Evolutionary conservation across 2,888 invertebrate genomes (phyloP), one percentile per base, ranked within the genome.

Genomic region (Lucinisca nassula): DNA sequence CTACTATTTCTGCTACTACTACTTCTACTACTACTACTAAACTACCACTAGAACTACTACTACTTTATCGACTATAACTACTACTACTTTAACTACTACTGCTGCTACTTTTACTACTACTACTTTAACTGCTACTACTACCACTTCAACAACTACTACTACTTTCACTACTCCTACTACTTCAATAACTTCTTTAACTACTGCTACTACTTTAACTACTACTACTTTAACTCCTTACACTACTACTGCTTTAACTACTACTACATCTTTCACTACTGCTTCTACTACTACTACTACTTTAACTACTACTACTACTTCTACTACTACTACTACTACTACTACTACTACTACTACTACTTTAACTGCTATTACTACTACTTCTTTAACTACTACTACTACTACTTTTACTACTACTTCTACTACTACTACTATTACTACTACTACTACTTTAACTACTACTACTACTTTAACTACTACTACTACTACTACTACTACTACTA

Each of bases 391-490:
- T 27, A 32, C 80, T 14, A 2, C 38, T 21, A 32, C 80, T 27
- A 82, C 80, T 21, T 8, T 35, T 14, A 82, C 79, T 32, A 82
- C 32, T 37, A 1, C 81, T 32, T 27, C 79, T 38, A 32, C 40
- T 45, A 82, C 78, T 21, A 80, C 79, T 38, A 32, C 79, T 4
- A 80, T 10, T 45, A 77, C 79, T 8, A 80, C 79, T 32, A 40
- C 49, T 45, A 32, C 30, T 80, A 24, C 79, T 35, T n/a, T 76
- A 58, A 14, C 35, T 30, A 30, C 67, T 73, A 73, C 72, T 12
- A 30, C 30, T 30, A 37, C 79, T 35, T n/a, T 76, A 17, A 37
- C 72, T 73, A 37, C 72, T 30, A 30, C 72, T 30, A 30, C 72
- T 73, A 37, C 72, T 73, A 30, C 77, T 70, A 30, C 77, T 30